Base-by-base conservation (phyloP, 2,888 invertebrate species). In the Nymphalis urticae region DNA sequence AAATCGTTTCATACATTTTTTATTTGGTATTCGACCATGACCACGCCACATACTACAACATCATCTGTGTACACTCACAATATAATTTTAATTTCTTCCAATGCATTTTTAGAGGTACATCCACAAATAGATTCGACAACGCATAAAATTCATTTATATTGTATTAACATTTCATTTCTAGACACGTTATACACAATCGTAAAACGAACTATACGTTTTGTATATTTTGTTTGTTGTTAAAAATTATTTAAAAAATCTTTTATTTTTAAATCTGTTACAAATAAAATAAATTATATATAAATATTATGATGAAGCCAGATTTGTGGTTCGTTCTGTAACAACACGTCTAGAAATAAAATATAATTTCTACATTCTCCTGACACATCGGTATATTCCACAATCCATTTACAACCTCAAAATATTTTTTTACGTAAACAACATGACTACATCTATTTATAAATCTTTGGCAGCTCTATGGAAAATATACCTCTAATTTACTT, bases 381-480 rank as follows among this genome's bases (percentile, higher is more conserved):
- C 88, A 90, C 89, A 88, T 89, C 82, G 86, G 88, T 88, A 88
- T 88, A 89, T 85, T 89, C 81, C 85, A 88, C 87, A 87, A 87
- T 86, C 84, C 84, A 88, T 86, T 86, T 89, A 88, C 89, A 88
- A 90, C 89, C 88, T 90, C 87, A 86, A 89, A 89, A 89, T 87
- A 87, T 87, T 84, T 82, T 42, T 42, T 87, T 88, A 89, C 86
- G 84, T 89, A 87, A 90, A 89, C 87, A 90, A 88, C 87, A 80
- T 86, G 82, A 87, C 91, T 93, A 93, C 89, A 83, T 82, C 90
- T 92, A 92, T 83, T 81, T 85, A 88, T 86, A 86, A 85, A 88
- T 88, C 85, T 93, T 93, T 93, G 93, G 93, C 93, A 93, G 93
- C 93, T 82, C 93, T 93, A 93, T 92, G 89, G 92, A 93, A 93